phyloP scores from a whole-genome alignment of 2,888 invertebrate species.

The Tenodera sinensis region DNA sequence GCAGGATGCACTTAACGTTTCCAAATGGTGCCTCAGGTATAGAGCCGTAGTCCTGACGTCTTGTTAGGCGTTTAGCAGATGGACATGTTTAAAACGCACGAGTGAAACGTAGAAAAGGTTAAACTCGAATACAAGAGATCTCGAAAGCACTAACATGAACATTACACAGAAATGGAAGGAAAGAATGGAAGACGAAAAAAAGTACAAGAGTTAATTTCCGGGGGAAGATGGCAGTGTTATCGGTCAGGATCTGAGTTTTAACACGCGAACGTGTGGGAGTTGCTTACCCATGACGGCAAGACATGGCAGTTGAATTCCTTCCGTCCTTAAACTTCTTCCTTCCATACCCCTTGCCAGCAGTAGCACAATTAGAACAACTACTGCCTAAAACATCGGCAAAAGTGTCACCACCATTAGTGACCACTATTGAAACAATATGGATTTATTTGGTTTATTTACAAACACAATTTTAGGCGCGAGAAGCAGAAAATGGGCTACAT shows the following conservation, averaged over 20 bases:
- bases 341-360: too few species aligned
- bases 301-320: background rate
- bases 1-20: too few species aligned
- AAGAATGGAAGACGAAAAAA: background rate
- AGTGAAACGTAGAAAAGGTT: background rate
- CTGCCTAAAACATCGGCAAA: too few species aligned
- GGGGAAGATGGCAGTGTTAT: slow-evolving; percentile 1
- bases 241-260: background rate
- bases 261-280: background rate
- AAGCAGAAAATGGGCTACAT: too few species aligned
- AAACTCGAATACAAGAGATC: background rate
- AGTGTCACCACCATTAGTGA: too few species aligned
- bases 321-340: background rate
- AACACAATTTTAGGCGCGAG: too few species aligned
- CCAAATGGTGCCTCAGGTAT: too few species aligned
- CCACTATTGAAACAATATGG: too few species aligned
- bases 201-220: slow-evolving; percentile 8
- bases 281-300: slow-evolving; percentile 7
- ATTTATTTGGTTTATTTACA: too few species aligned
- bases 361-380: too few species aligned
- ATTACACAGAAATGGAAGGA: background rate
- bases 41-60: too few species aligned
- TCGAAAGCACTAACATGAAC: background rate
- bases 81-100: background rate
- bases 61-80: too few species aligned